phyloP scores from a whole-genome alignment of 1,140 invertebrate genomes.

The Bombus ignitus region DNA sequence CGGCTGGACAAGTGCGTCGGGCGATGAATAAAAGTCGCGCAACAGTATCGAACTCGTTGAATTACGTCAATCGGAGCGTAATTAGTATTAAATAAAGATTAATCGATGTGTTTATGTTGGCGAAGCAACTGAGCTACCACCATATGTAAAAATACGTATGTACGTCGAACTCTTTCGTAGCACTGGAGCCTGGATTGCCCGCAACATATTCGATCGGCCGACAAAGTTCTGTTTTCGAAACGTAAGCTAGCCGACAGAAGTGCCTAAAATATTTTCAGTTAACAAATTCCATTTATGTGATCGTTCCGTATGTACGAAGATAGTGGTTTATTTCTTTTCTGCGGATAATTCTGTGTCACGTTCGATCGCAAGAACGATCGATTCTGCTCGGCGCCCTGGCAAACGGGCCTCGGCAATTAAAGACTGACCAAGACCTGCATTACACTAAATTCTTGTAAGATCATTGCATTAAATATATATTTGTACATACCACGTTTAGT shows the following conservation, averaged over 20 bases:
- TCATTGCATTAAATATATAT: slow-evolving; percentile 78
- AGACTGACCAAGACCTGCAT: slow-evolving; percentile 82
- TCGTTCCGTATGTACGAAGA: slow-evolving; percentile 44
- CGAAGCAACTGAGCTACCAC: background rate
- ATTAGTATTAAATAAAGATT: slow-evolving; percentile 37
- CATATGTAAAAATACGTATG: too few species aligned
- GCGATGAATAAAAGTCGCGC: too few species aligned
- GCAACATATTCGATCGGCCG: slow-evolving; percentile 3
- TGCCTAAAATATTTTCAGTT: slow-evolving; percentile 56
- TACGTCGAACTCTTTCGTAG: background rate
- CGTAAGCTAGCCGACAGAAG: slow-evolving; percentile 49
- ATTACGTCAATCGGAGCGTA: background rate
- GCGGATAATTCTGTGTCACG: slow-evolving; percentile 55
- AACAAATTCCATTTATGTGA: slow-evolving; percentile 64
- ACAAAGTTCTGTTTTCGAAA: slow-evolving; percentile 40
- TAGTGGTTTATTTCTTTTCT: slow-evolving; percentile 57
- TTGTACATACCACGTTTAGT: slow-evolving; percentile 79
- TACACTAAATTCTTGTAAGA: slow-evolving; percentile 79
- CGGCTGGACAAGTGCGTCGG: slow-evolving; percentile 5
- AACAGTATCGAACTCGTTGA: background rate
- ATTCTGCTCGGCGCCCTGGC: slow-evolving; percentile 70
- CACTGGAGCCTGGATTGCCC: background rate
- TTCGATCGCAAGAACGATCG: slow-evolving; percentile 64
- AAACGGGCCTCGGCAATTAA: slow-evolving; percentile 77
- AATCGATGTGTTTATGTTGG: background rate